These are phyloP conservation scores for Pachypeltis micranthus DNA, from an alignment of 1,140 invertebrate species.

Conservation along the genomic window DNA sequence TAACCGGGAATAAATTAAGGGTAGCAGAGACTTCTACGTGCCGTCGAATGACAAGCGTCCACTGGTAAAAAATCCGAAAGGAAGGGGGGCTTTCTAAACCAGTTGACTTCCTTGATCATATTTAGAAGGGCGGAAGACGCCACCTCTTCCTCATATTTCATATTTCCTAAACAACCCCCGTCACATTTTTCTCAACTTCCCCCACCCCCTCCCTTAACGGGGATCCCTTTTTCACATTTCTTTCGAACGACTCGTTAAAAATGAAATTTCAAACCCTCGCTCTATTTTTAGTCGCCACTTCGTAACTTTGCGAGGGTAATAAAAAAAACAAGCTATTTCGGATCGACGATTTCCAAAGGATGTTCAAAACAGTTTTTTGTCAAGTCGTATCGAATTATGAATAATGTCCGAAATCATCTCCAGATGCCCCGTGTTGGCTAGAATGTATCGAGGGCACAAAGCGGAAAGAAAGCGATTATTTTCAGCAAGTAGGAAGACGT, in stretches of 20 bases:
- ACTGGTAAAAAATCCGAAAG: background rate
- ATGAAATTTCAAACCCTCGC: conserved; percentile 1
- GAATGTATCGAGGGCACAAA: no score
- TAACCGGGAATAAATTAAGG: no score
- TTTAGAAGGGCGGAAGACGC: background rate
- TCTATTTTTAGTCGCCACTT: background rate
- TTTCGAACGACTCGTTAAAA: background rate
- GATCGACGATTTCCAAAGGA: no score
- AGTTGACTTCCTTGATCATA: background rate
- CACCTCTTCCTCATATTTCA: background rate
- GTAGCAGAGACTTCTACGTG: no score
- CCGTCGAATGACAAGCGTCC: background rate
- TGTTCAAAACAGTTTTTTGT: no score
- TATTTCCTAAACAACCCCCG: background rate
- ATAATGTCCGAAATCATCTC: no score
- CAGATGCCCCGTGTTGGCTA: no score
- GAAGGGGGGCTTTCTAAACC: background rate
- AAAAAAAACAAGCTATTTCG: background rate
- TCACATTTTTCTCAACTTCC: background rate
- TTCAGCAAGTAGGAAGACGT: no score
- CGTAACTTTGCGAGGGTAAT: background rate
- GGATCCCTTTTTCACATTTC: no score
- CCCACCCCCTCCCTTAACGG: no score
- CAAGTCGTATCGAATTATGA: no score
- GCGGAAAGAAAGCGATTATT: no score